phyloP scores from a whole-genome alignment of 2,113 vertebrate genomes.

The Megaceryle maxima region DNA sequence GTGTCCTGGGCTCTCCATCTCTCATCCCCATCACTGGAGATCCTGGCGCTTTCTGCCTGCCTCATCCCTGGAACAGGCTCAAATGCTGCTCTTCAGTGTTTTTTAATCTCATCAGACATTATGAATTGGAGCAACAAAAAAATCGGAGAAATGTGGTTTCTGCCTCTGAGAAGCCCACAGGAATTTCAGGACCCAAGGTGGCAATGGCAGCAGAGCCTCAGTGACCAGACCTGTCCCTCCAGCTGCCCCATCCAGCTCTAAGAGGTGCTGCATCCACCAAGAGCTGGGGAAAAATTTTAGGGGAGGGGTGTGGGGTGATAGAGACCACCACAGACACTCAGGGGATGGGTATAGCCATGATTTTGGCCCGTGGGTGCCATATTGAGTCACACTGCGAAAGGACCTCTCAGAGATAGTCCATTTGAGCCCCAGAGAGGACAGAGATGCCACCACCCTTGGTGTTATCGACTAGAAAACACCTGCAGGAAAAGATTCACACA shows the following conservation, averaged over 20 bases:
- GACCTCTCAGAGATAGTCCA: neutral
- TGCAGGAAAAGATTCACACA: neutral
- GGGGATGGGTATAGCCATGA: neutral
- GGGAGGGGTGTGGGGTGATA: neutral
- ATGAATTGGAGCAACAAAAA: neutral
- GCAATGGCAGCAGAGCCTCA: neutral
- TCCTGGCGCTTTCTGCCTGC: neutral
- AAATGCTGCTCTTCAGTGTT: neutral
- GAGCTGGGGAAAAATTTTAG: neutral
- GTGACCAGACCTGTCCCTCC: neutral
- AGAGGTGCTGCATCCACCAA: neutral
- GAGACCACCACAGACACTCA: neutral
- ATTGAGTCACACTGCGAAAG: neutral
- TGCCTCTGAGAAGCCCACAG: neutral
- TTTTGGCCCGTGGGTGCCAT: neutral
- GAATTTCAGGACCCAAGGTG: neutral
- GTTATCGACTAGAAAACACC: neutral
- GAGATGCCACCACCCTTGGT: neutral
- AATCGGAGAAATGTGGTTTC: neutral
- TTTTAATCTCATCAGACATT: constrained; percentile 20
- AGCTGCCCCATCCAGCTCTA: neutral
- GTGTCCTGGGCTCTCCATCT: neutral
- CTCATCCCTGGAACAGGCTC: neutral
- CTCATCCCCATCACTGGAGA: neutral
- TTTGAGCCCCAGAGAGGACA: rapidly evolving